Percentiles rank a stretch among this genome's conserved stretches.
Conservation (phyloP, 2,113 vertebrate genomes). For the Panurus biarmicus region DNA sequence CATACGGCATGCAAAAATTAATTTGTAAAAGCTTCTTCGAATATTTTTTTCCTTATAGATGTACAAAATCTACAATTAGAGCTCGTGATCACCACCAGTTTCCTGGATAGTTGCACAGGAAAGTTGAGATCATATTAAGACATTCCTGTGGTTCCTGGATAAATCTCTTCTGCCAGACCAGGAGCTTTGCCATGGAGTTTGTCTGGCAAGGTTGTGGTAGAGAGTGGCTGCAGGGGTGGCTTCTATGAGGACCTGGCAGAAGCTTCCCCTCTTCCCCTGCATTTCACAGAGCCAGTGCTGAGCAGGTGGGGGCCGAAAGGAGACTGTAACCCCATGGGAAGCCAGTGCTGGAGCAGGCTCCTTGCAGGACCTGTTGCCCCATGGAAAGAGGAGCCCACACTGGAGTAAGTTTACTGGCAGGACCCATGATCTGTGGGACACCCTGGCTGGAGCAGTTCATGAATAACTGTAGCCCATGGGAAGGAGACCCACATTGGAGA, state of each 20-base stretch:
- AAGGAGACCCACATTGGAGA: fast-evolving
- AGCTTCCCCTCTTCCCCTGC: neutral
- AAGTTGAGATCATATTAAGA: neutral
- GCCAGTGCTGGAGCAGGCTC: neutral
- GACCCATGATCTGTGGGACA: neutral
- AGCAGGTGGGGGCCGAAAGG: neutral
- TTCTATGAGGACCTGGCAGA: neutral
- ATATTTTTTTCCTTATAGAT: neutral
- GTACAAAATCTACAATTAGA: neutral
- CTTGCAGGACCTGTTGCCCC: neutral
- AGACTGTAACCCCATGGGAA: neutral
- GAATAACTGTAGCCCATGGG: neutral
- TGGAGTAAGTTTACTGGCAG: neutral
- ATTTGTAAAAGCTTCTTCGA: neutral
- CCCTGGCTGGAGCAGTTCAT: neutral
- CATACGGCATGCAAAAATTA: neutral
- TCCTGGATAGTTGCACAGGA: neutral
- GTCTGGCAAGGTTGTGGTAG: neutral
- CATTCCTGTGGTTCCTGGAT: neutral
- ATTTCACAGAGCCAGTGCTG: neutral
- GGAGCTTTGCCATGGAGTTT: neutral
- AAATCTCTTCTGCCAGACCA: neutral
- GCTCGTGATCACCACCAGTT: fast-evolving
- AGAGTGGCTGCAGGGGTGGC: neutral
- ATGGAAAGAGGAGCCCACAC: neutral